Base-by-base conservation (phyloP, 2,888 invertebrate species). In the Napeogenes sylphis region DNA sequence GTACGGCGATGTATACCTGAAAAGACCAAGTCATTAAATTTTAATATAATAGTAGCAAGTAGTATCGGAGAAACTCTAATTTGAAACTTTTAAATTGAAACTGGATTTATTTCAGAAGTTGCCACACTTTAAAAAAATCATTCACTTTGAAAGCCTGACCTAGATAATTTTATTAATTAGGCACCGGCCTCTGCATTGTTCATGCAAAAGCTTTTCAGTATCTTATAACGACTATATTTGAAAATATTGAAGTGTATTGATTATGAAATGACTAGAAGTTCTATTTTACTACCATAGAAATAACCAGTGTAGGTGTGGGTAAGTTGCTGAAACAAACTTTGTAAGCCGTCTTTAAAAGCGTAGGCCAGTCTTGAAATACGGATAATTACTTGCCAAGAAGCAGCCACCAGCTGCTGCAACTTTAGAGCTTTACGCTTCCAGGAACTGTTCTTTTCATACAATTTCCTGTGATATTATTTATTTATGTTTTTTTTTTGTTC, bases 381-480 rank as follows among this genome's bases (percentile, higher is more conserved):
- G 84, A 84, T 87, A 85, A 87, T 87, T 87, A 87, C 84, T 86
- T 82, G 82, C 76, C 75, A 82, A 85, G 84, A 79, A 80, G 77
- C 71, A 68, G 77, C 76, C 79, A 79, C 81, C 83, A 84, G 85
- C 75, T 80, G 51, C 51, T 51, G 51, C 30, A 30, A 51, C 51
- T 51, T 51, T 51, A 51, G 6, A 30, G 51, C 51, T 51, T 51
- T 30, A 51, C 12, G 30, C 51, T 51, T n/a, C 30, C n/a, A 12
- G 51, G 21, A 51, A 30, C 30, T 51, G 51, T 51, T 51, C 30
- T 30, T 10, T 51, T 51, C n/a, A 47, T 58, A 58, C 42, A 58
- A 8, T 35, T 38, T 30, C 35, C 47, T 51, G 30, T 58, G 5
- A 35, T 47, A 21, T 45, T 14, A 55, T 55, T 55, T 38, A n/a